Evolutionary conservation across 2,888 invertebrate species (phyloP), one percentile per base, ranked within the genome.

Genomic region (Andrena fulva): DNA sequence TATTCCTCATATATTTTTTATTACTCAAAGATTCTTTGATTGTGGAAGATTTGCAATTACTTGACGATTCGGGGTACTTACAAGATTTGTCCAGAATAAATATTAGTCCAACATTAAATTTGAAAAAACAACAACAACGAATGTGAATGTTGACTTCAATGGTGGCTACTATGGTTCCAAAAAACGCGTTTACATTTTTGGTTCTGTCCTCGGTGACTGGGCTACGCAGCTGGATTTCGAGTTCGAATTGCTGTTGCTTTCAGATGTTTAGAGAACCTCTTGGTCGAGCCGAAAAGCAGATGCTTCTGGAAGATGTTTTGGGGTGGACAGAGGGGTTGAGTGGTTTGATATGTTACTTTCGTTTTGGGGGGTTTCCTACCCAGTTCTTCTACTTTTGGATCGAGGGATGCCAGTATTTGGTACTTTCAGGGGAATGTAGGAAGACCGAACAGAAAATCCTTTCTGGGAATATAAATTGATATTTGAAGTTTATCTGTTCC

Each of bases 231-330:
- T 20, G 42, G 42, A 42, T 42, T 42, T 16, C 42, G 31, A 60
- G 52, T 10, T 24, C 59, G 63, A 64, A 85, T 87, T 86, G 85
- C 52, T 80, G 86, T 82, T 74, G 83, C 74, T 74, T 85, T 88
- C 85, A 78, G 86, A 84, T 69, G 76, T 71, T 72, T 60, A 64
- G 56, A 69, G 24, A 68, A n/a, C 24, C 67, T 35, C 33, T 75
- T 50, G 33, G 59, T 8, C 48, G 27, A 48, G 33, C 24, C 60
- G 48, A 60, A 60, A 68, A 75, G 68, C 29, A 48, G 33, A 16
- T 35, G 67, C 50, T 50, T 60, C 60, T 74, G 74, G 33, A 74
- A 60, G n/a, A 74, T 50, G 33, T 67, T 67, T 60, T 48, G 42
- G 24, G 60, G 59, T 59, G 48, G 5, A 12, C 16, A 27, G 42